Evolutionary conservation across 2,113 vertebrate genomes (phyloP).

Genomic region (Glaucomys volans): DNA sequence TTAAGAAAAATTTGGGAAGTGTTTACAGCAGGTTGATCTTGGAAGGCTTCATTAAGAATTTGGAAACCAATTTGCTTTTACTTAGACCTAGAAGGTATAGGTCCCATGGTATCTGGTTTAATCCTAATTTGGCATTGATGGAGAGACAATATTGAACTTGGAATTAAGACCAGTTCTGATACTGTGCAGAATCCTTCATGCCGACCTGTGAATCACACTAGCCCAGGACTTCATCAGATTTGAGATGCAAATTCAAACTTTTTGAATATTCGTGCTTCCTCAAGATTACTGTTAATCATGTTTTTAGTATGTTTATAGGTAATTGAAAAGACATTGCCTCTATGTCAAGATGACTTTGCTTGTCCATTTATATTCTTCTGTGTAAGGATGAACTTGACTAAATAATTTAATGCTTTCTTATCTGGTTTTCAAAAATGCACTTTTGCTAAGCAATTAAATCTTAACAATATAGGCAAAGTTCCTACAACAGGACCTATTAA

Average conservation of each 20-base stretch:
- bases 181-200: background rate
- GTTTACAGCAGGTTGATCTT: constrained; percentile 20
- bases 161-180: constrained; percentile 31
- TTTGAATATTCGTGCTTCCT: constrained; percentile 20
- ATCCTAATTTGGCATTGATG: background rate
- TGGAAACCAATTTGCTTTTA: constrained; percentile 29
- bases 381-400: background rate
- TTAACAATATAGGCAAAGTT: background rate
- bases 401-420: background rate
- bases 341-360: constrained; percentile 47
- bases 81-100: background rate
- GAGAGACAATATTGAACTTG: background rate
- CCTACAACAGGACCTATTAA: background rate
- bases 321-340: background rate
- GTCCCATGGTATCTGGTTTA: constrained; percentile 1
- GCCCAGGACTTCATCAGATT: background rate
- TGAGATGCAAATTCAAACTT: background rate
- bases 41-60: constrained; percentile 20
- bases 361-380: constrained; percentile 25
- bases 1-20: constrained; percentile 39
- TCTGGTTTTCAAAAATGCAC: background rate
- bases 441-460: constrained; percentile 54
- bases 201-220: background rate
- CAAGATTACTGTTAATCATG: background rate
- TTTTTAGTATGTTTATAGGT: constrained; percentile 33